These are phyloP conservation scores for Charina bottae DNA, from an alignment of 2,113 vertebrate species.

Conservation along the genomic window DNA sequence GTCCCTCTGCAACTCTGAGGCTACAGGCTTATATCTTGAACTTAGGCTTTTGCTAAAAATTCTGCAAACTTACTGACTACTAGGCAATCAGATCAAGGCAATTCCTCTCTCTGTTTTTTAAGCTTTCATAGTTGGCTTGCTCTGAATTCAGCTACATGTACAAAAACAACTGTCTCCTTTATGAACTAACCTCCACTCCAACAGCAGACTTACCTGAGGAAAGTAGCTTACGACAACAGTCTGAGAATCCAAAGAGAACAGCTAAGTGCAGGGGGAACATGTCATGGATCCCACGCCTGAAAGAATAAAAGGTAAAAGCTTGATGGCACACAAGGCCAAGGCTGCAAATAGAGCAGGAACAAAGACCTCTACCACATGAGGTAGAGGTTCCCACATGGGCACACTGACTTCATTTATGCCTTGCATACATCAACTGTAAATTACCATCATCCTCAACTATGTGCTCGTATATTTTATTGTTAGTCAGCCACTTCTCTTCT, in stretches of 20 bases:
- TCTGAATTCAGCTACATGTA: neutral
- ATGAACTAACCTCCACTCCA: neutral
- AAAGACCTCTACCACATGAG: neutral
- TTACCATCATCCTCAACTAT: neutral
- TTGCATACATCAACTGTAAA: neutral
- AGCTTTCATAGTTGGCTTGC: neutral
- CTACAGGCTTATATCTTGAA: neutral
- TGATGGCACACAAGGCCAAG: neutral
- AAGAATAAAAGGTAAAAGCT: neutral
- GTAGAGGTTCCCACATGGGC: neutral
- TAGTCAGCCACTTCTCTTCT: neutral
- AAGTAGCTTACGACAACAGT: slow-evolving; percentile 96
- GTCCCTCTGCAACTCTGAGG: neutral
- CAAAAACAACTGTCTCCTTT: neutral
- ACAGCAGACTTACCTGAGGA: slow-evolving; percentile 82
- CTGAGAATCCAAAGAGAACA: slow-evolving; percentile 91
- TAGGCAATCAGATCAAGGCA: neutral
- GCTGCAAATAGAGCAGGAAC: neutral
- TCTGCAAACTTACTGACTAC: neutral
- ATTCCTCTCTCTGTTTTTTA: neutral
- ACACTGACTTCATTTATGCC: neutral
- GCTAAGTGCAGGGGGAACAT: slow-evolving; percentile 96
- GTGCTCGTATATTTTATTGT: neutral
- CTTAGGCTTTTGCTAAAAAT: neutral
- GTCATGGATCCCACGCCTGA: slow-evolving; percentile 88